A percentile compares a stretch with the other conserved stretches of the same genome.
Conservation (phyloP, 2,888 invertebrate genomes). For the Schizaphis graminum region DNA sequence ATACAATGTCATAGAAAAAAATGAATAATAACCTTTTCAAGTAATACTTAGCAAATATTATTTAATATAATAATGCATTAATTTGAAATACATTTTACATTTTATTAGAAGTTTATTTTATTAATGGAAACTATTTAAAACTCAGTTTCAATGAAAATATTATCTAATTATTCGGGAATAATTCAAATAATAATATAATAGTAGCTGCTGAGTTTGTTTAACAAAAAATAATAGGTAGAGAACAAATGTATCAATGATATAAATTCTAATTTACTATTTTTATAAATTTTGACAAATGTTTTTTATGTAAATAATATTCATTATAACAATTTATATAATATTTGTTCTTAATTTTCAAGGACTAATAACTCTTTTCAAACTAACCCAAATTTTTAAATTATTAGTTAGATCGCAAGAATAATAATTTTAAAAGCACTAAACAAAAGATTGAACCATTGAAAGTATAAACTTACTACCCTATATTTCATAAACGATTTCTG, state of each 20-base stretch:
- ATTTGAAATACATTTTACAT: neutral
- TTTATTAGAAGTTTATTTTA: neutral
- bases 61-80: neutral
- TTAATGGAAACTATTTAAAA: neutral
- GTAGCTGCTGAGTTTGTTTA: neutral
- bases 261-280: neutral
- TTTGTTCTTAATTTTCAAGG: neutral
- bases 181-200: neutral
- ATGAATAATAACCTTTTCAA: neutral
- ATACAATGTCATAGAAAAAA: neutral
- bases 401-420: neutral
- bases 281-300: neutral
- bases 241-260: neutral
- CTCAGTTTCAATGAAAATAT: neutral
- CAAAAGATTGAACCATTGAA: neutral
- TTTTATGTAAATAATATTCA: neutral
- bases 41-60: neutral
- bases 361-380: neutral
- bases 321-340: neutral
- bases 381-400: neutral
- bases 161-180: neutral
- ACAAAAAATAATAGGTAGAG: neutral
- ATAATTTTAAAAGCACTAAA: slow-evolving; percentile 19
- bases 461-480: neutral
- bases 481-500: neutral